Evolutionary conservation across 2,797 vertebrate species (phyloP), one percentile per base, ranked within the genome.

Genomic region (Pelobates cultripes): DNA sequence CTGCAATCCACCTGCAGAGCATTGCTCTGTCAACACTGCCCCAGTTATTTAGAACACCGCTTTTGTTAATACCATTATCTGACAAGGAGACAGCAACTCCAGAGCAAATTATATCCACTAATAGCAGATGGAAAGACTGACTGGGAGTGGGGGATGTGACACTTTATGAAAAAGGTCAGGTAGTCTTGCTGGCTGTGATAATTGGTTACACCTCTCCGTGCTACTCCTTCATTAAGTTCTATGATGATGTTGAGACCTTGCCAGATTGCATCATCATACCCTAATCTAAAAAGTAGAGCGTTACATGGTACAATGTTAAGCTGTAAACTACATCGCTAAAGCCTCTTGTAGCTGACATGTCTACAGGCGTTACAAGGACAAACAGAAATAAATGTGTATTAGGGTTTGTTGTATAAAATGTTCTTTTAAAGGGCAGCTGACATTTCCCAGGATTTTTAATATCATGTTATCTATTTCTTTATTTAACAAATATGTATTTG

Each of bases 121-220:
- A 83, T 79, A 68, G 67, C 67, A 79, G 73, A 79, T 79, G 73
- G 76, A 85, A 72, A 83, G 76, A 79, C 79, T 78, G 84, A 61
- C 71, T 81, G 75, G 74, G 76, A 83, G 55, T 78, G 71, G 73
- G 80, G 64, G 75, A 76, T 75, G 67, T 77, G 74, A 83, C 80
- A 70, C 76, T 81, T 61, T 64, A 72, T 74, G 84, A 79, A 70
- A 51, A 83, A 73, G 80, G 80, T 75, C 84, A 85, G 80, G 78
- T 75, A 79, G 80, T 68, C 64, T 75, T 63, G 67, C 72, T 71
- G 51, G 76, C 75, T 73, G 84, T 75, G 71, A 85, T 79, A 85
- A 81, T 81, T 81, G 78, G 79, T 77, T 81, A 77, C 78, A 80
- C 79, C 78, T 80, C 74, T 81, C 60, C 73, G 83, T 73, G 64